Base-by-base conservation (phyloP, 2,113 vertebrate species). In the Gambusia affinis region DNA sequence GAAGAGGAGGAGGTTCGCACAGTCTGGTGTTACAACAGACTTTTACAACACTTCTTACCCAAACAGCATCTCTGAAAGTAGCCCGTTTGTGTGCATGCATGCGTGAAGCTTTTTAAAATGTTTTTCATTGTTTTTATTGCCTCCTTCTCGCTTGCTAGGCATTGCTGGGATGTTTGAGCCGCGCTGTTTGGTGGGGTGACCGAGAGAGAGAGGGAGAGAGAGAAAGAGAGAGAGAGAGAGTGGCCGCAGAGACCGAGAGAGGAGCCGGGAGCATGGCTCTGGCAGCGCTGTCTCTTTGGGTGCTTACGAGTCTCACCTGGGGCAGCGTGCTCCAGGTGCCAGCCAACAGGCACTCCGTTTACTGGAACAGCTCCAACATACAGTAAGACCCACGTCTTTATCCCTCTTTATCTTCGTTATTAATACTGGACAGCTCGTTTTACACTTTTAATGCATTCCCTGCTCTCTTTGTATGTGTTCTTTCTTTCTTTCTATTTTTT, bases 281-380 rank as follows among this genome's bases (percentile, higher is more conserved):
- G 88, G 88, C 85, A 61, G 87, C 81, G 85, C 86, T 94, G 85
- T 89, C 83, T 91, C 85, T 95, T 78, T 92, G 89, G 88, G 89
- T 93, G 85, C 89, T 95, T 80, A 92, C 91, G 72, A 91, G 92
- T 91, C 91, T 95, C 90, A 94, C 94, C 94, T 95, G 94, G 89
- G 85, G 87, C 60, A 91, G 90, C 90, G 81, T 92, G 85, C 75
- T 91, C 92, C 94, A 91, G 93, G 92, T 91, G 91, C 83, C 92
- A 79, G 95, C 95, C 78, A 96, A 96, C 92, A 94, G 97, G 78
- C 97, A 98, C 83, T 95, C 96, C 60, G 96, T 97, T 69, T 96
- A 98, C 92, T 97, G 97, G 97, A 98, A 98, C 95, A 97, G 96
- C 94, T 97, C 96, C 88, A 98, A 98, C 94, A 95, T 95, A 92